Evolutionary conservation across 2,888 invertebrate genomes (phyloP).

Genomic region (Plusia festucae): DNA sequence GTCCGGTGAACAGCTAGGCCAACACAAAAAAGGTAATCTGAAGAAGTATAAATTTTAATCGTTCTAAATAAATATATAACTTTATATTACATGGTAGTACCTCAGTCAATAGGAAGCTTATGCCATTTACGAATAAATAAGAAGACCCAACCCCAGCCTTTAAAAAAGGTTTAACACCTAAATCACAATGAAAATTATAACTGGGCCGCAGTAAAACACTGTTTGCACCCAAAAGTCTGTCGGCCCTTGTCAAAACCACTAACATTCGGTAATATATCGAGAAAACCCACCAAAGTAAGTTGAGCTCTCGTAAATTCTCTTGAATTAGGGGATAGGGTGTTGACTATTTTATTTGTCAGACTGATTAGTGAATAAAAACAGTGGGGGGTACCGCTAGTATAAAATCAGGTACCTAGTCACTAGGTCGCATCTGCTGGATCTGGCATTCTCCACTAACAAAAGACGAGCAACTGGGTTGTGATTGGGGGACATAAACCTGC

Average conservation of each 20-base stretch:
- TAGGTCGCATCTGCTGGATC: no score
- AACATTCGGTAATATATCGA: conserved; percentile 73
- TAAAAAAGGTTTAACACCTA: conserved; percentile 39
- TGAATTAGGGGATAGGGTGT: no score
- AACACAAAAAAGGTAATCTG: no score
- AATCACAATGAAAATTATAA: conserved; percentile 60
- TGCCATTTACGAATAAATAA: conserved; percentile 1
- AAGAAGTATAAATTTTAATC: background rate
- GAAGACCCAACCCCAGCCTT: conserved; percentile 6
- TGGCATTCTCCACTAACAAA: no score
- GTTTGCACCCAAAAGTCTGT: conserved; percentile 56
- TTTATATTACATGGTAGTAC: background rate
- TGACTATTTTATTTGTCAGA: no score
- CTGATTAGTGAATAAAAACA: no score
- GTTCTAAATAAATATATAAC: no score
- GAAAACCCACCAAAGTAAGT: conserved; percentile 47
- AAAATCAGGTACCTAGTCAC: no score
- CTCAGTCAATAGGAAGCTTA: background rate
- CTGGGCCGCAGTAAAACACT: conserved; percentile 51
- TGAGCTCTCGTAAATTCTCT: conserved; percentile 43
- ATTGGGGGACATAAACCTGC: no score
- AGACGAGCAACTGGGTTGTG: no score
- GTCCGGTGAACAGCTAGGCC: no score
- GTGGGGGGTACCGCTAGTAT: no score
- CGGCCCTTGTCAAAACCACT: conserved; percentile 75